Evolutionary conservation across 2,888 invertebrate genomes (phyloP).

Genomic region (Strigamia maritima): DNA sequence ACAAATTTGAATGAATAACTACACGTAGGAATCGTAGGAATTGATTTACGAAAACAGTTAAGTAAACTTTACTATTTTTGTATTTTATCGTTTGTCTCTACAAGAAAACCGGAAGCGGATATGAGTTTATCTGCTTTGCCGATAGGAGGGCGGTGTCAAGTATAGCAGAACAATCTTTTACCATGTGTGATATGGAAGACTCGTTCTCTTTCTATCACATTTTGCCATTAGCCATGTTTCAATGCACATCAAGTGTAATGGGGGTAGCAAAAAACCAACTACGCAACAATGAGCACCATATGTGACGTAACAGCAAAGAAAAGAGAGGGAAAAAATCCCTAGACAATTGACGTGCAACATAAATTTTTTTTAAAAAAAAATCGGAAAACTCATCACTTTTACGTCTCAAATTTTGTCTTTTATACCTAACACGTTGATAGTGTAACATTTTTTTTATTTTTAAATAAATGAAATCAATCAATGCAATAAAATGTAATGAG

Average conservation of each 20-base stretch:
- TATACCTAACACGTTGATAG: neutral
- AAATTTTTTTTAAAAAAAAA: neutral
- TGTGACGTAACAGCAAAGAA: neutral
- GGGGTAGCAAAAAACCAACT: constrained; percentile 15
- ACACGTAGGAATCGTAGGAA: neutral
- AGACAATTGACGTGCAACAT: neutral
- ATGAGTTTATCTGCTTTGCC: neutral
- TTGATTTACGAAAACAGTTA: neutral
- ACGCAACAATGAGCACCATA: constrained; percentile 15
- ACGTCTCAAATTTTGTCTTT: neutral
- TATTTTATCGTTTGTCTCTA: neutral
- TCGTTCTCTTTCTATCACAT: constrained; percentile 15
- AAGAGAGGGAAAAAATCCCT: neutral
- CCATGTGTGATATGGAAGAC: constrained; percentile 5
- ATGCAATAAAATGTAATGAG: neutral
- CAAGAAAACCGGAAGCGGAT: neutral
- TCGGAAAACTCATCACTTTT: neutral
- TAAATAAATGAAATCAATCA: neutral
- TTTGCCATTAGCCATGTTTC: constrained; percentile 15
- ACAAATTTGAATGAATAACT: neutral
- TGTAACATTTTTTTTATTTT: neutral
- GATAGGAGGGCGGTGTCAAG: constrained; percentile 15
- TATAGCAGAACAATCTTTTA: constrained; percentile 5
- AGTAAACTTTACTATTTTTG: neutral
- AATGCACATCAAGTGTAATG: constrained; percentile 15